Percentiles rank a stretch among this genome's conserved stretches.
These are phyloP conservation scores for Actenoides lindsayi DNA, from an alignment of 2,113 vertebrate genomes.

Conservation along the genomic window DNA sequence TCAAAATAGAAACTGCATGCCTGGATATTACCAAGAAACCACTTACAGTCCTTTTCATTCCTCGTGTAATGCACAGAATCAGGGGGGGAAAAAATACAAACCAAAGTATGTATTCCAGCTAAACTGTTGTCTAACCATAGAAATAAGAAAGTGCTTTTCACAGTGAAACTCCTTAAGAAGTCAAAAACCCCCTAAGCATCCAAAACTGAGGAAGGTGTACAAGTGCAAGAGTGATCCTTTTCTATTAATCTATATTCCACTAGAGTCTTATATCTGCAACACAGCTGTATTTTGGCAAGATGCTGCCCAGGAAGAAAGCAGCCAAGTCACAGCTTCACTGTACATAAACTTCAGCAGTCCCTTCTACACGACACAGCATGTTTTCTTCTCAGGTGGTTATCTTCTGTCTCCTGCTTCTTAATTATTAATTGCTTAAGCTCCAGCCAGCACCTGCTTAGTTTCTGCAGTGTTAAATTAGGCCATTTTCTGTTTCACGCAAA, in stretches of 20 bases:
- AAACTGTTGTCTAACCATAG: neutral
- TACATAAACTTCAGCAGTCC: neutral
- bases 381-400: neutral
- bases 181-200: neutral
- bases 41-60: neutral
- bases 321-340: neutral
- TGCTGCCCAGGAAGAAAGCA: neutral
- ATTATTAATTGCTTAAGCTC: neutral
- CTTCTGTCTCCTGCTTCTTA: neutral
- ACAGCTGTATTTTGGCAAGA: neutral
- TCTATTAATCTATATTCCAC: neutral
- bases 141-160: neutral
- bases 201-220: neutral
- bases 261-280: neutral
- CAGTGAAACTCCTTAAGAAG: neutral
- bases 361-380: neutral
- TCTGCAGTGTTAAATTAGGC: neutral
- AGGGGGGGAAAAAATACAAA: neutral
- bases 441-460: neutral
- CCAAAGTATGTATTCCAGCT: neutral
- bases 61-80: neutral
- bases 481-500: neutral
- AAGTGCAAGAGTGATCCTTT: neutral
- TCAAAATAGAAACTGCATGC: constrained; percentile 8
- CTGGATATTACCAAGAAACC: neutral